phyloP scores from a whole-genome alignment of 2,113 vertebrate species.

The Notothenia rossii region DNA sequence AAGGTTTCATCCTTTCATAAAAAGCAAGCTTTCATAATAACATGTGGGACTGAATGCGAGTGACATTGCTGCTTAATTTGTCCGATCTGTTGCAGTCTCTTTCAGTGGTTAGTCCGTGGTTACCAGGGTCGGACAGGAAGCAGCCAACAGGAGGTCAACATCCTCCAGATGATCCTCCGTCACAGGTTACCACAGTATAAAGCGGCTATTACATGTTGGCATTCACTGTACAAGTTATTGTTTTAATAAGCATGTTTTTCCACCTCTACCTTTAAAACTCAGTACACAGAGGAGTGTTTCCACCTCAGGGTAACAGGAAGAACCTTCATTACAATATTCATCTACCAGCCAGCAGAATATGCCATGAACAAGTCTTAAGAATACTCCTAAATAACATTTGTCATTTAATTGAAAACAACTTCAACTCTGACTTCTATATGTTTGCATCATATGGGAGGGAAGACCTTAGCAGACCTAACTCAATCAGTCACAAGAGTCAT shows the following conservation, averaged over 20 bases:
- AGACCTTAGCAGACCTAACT: neutral
- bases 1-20: too few species aligned
- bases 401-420: neutral
- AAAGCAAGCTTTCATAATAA: too few species aligned
- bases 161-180: neutral
- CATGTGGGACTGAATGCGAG: too few species aligned
- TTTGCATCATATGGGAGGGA: neutral
- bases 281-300: neutral
- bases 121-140: neutral
- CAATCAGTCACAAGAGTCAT: neutral
- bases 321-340: neutral
- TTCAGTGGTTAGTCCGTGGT: neutral
- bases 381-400: neutral
- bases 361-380: neutral
- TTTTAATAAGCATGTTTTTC: neutral
- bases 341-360: constrained; percentile 7
- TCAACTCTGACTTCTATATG: neutral
- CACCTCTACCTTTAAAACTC: neutral
- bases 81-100: neutral
- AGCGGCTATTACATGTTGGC: neutral
- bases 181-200: neutral
- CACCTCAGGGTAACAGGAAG: neutral
- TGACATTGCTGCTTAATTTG: too few species aligned
- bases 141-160: neutral
- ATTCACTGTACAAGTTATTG: neutral